A percentile compares a stretch with the other conserved stretches of the same genome.
Conservation (phyloP, 2,113 vertebrate species). For the Amphilophus citrinellus region DNA sequence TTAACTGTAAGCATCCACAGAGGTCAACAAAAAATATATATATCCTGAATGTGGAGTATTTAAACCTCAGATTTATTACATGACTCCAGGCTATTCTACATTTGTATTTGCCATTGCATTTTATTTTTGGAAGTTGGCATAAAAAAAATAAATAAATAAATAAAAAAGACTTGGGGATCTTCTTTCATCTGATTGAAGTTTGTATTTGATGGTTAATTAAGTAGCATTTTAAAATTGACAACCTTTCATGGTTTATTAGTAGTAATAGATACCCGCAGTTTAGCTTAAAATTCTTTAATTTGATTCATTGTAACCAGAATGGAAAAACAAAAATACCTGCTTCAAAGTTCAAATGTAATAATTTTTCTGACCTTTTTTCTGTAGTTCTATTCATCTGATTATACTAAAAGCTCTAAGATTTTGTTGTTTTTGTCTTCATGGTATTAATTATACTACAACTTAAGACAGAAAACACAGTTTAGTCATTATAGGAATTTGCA, state of each 20-base stretch:
- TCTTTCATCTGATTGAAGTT: background rate
- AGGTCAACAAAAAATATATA: conserved; percentile 52
- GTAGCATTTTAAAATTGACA: background rate
- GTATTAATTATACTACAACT: background rate
- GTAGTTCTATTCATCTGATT: background rate
- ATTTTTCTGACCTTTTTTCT: background rate
- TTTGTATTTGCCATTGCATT: background rate
- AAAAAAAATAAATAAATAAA: background rate
- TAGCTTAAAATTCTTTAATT: background rate
- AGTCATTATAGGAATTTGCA: background rate
- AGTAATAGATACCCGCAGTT: background rate
- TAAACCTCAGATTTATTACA: background rate
- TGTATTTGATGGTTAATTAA: background rate
- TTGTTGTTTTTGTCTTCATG: background rate
- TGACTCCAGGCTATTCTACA: background rate
- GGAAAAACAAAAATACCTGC: background rate
- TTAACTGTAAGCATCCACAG: conserved; percentile 68
- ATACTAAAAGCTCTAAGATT: background rate
- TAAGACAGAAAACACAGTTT: background rate
- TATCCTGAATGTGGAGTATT: conserved; percentile 17
- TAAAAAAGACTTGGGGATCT: background rate
- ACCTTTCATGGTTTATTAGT: background rate
- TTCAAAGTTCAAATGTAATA: background rate
- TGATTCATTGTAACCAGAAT: background rate
- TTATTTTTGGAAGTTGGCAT: background rate